Evolutionary conservation across 2,888 invertebrate genomes (phyloP).

Genomic region (Embidobia sp.): DNA sequence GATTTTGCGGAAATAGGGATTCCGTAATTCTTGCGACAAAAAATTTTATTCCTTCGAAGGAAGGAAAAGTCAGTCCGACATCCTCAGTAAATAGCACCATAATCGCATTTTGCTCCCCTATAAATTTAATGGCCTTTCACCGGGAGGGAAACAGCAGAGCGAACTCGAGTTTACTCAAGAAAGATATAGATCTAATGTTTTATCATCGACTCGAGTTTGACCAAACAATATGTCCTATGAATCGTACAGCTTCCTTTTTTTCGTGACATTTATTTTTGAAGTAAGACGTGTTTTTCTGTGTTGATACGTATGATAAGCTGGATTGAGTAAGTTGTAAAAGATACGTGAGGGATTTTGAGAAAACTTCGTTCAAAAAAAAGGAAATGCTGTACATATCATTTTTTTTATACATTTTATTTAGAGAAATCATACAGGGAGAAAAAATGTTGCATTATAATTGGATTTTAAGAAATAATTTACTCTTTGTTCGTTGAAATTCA

Average conservation of each 20-base stretch:
- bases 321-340: too few species aligned
- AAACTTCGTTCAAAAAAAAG: too few species aligned
- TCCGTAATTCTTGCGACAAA: slow-evolving; percentile 41
- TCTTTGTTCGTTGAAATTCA: too few species aligned
- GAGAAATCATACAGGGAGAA: too few species aligned
- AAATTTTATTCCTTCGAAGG: slow-evolving; percentile 34
- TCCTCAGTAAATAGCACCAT: slow-evolving; percentile 51
- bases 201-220: slow-evolving; percentile 41
- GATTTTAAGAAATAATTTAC: too few species aligned
- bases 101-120: slow-evolving; percentile 50
- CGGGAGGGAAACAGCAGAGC: slow-evolving; percentile 14
- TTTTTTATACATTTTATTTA: too few species aligned
- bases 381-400: too few species aligned
- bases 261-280: too few species aligned
- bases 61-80: slow-evolving; percentile 34
- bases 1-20: slow-evolving; percentile 39
- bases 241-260: too few species aligned
- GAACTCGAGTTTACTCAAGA: slow-evolving; percentile 22
- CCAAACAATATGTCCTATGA: slow-evolving; percentile 36
- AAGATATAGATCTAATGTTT: slow-evolving; percentile 43
- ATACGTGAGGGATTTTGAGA: too few species aligned
- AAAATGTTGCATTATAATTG: too few species aligned
- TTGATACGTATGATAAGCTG: too few species aligned
- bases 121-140: slow-evolving; percentile 47
- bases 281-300: slow-evolving; percentile 18